Evolutionary conservation across 2,888 invertebrate species (phyloP).

Genomic region (Branchellion lobata): DNA sequence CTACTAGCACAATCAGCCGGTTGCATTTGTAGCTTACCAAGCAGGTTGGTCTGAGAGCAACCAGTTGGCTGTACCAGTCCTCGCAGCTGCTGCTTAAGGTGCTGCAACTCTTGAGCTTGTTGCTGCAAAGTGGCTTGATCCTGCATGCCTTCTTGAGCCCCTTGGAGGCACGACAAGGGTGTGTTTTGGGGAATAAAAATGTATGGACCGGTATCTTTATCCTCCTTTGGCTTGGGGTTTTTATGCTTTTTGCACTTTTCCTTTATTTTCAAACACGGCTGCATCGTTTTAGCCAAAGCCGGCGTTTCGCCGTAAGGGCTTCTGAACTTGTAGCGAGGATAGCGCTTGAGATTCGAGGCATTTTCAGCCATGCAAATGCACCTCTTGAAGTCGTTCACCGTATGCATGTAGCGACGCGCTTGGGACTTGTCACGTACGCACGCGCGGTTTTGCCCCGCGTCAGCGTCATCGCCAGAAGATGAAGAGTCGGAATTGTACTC

Average conservation of each 20-base stretch:
- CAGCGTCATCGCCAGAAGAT: neutral
- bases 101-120: too few species aligned
- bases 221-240: neutral
- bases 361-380: neutral
- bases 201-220: neutral
- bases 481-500: neutral
- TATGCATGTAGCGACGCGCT: neutral
- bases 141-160: too few species aligned
- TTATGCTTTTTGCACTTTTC: neutral
- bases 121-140: too few species aligned
- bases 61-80: neutral
- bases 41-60: neutral
- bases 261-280: neutral
- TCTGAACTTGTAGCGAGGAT: slow-evolving; percentile 9
- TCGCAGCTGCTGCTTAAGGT: too few species aligned
- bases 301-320: neutral
- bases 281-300: neutral
- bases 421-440: neutral
- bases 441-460: neutral
- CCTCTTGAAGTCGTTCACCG: neutral
- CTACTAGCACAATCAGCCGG: too few species aligned
- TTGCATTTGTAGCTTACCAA: too few species aligned
- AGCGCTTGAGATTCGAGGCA: neutral
- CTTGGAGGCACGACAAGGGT: too few species aligned
- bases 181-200: neutral